phyloP scores from a whole-genome alignment of 2,888 invertebrate species.

The Gryllus longicercus region DNA sequence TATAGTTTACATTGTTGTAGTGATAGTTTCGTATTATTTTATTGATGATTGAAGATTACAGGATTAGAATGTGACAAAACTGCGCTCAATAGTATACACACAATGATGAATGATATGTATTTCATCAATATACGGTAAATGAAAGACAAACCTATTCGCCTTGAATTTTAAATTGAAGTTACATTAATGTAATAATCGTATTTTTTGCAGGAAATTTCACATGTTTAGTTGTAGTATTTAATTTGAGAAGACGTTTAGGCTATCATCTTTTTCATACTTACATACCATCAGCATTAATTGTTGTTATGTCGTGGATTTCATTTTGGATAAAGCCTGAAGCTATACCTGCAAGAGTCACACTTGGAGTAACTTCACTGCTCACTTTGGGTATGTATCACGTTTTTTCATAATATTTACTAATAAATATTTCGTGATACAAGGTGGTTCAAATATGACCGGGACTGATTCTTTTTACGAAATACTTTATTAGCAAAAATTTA shows the following conservation, averaged over 20 bases:
- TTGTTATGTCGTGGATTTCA: constrained; percentile 94
- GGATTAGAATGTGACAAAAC: no score
- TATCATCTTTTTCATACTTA: constrained; percentile 93
- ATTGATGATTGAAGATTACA: no score
- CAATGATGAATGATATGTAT: background rate
- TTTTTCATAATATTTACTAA: no score
- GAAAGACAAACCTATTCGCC: background rate
- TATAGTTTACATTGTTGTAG: no score
- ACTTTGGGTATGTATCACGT: constrained; percentile 61
- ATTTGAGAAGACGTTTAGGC: constrained; percentile 80
- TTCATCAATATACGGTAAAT: background rate
- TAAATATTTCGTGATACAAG: no score
- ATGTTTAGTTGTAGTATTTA: constrained; percentile 86
- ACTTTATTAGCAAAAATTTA: no score
- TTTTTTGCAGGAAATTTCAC: constrained; percentile 76
- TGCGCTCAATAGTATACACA: no score
- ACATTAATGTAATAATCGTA: no score
- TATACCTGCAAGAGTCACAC: constrained; percentile 86
- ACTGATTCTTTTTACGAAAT: no score
- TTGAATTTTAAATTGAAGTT: background rate
- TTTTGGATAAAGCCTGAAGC: constrained; percentile 96
- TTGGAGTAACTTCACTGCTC: constrained; percentile 84
- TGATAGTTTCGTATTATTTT: no score
- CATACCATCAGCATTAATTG: constrained; percentile 89
- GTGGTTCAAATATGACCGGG: no score